phyloP scores from a whole-genome alignment of 2,888 invertebrate species.

The Aquatica leii region DNA sequence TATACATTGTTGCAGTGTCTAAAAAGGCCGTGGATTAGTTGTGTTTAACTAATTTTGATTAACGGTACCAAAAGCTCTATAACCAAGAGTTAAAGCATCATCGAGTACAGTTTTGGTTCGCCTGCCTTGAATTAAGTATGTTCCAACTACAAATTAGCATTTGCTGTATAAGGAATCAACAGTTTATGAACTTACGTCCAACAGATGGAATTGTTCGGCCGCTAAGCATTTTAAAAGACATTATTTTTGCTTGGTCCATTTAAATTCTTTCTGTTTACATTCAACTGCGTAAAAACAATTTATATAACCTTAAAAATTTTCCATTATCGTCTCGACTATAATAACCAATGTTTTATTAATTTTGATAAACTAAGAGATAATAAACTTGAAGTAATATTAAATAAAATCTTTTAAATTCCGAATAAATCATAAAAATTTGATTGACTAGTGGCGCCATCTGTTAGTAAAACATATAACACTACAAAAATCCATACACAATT shows the following conservation, averaged over 20 bases:
- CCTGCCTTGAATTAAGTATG: constrained; percentile 14
- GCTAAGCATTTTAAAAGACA: constrained; percentile 14
- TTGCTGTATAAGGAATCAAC: neutral
- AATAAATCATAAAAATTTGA: no score
- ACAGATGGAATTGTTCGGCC: constrained; percentile 18
- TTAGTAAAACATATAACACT: no score
- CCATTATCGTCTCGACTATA: no score
- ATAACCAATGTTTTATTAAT: no score
- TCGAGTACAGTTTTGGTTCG: neutral
- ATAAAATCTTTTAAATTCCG: no score
- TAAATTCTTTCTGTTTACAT: neutral
- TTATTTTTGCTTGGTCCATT: neutral
- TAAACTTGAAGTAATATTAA: no score
- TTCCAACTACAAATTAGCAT: constrained; percentile 16
- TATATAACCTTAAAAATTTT: no score
- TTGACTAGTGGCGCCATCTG: no score
- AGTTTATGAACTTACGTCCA: constrained; percentile 12
- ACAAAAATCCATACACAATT: no score
- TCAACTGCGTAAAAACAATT: no score
- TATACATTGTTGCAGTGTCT: constrained; percentile 83
- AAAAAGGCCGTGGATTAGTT: neutral
- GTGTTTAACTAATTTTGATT: neutral
- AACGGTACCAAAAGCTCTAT: constrained; percentile 17
- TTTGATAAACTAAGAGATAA: no score
- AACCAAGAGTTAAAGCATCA: constrained; percentile 16